Base-by-base conservation (phyloP, 1,140 invertebrate species). In the Bombyx mori region DNA sequence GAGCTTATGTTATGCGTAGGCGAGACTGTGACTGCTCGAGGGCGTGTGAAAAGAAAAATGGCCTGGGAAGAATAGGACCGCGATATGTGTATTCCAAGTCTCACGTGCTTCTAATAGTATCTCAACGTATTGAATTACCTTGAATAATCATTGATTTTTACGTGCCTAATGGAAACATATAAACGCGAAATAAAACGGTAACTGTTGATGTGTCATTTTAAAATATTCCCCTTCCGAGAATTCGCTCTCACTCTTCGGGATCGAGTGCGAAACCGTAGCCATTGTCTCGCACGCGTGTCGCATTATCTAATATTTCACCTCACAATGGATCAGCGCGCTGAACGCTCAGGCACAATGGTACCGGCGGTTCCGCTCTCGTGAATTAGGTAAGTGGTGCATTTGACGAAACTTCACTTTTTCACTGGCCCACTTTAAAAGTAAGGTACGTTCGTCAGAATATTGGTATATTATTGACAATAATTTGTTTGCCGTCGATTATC, bases 361-460 rank as follows among this genome's bases (percentile, higher is more conserved):
- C 78, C 69, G 75, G 71, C 69, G 68, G 83, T 86, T 86, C 77
- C 83, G 81, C 83, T 86, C 79, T 83, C 83, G 70, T 81, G 76
- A 84, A 78, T 81, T 79, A 63, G 77, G 73, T 82, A 82, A 84
- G 75, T 82, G 71, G 78, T 77, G 77, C 78, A 78, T 79, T 82
- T 73, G 75, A 71, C 75, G 73, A 86, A 79, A 77, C 80, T 82
- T 82, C 79, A 82, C 80, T 83, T 82, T 82, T 83, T 72, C 74
- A 62, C 67, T 58, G 69, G 35, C 69, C 71, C 65, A 71, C 67
- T 76, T 77, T 68, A 64, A 18, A 35, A 35, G 26, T 35, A 35
- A 35, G 26, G 26, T 18, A 18, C 12, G 12, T 5, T 35, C 26
- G 2, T 35, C 4, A 35, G 2, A 35, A 35, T 35, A 35, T 35